Percentiles rank a stretch among this genome's conserved stretches.
phyloP scores from a whole-genome alignment of 2,888 invertebrate species.

The Drosophila kuntzei region DNA sequence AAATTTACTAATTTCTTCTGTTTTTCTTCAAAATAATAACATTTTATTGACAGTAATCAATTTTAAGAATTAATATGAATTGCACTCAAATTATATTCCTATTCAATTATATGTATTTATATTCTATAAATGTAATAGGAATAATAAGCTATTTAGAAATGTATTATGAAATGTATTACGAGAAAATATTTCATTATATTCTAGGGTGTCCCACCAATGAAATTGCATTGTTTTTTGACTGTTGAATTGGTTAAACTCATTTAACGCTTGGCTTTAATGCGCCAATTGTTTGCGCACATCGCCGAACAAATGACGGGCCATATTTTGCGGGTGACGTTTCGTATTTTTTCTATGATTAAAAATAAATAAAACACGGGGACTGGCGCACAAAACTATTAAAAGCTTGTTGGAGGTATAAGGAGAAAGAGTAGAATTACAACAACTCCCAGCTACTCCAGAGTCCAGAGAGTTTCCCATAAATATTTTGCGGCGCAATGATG shows the following conservation, averaged over 20 bases:
- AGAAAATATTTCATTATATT: too few relatives aligned
- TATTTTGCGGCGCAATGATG: conserved; percentile 79
- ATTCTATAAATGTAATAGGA: too few relatives aligned
- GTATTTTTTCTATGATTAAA: conserved; percentile 80
- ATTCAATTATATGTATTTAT: too few relatives aligned
- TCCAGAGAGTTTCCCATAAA: conserved; percentile 58
- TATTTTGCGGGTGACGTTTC: conserved; percentile 60
- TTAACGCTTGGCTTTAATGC: conserved; percentile 68
- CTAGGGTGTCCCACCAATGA: too few relatives aligned
- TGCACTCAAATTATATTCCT: too few relatives aligned
- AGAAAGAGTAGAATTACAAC: neutral
- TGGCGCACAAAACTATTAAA: conserved; percentile 74
- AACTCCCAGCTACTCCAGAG: neutral
- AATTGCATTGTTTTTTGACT: neutral
- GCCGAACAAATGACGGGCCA: conserved; percentile 73
- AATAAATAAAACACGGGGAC: conserved; percentile 74
- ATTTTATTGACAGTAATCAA: too few relatives aligned
- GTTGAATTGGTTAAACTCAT: conserved; percentile 35
- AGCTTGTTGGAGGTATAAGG: conserved; percentile 49
- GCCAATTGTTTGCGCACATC: conserved; percentile 77
- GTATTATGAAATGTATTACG: too few relatives aligned
- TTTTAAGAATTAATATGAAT: too few relatives aligned
- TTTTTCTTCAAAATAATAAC: too few relatives aligned
- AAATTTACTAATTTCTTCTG: too few relatives aligned
- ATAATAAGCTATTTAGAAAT: too few relatives aligned